Base-by-base conservation (phyloP, 2,888 invertebrate species). In the Lasioglossum lativentre region DNA sequence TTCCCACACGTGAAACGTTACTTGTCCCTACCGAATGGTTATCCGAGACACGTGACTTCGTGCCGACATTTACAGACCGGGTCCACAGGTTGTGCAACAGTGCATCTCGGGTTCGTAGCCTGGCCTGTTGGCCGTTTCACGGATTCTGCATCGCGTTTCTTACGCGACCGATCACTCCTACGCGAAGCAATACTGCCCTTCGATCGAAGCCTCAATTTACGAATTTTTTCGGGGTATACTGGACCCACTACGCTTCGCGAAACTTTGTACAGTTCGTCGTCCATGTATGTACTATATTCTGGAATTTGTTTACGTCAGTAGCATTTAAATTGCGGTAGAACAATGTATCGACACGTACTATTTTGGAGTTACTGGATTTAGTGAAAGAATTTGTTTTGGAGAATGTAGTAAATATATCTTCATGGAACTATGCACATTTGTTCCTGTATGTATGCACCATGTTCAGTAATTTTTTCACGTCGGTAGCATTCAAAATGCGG, bases 61-160 rank as follows among this genome's bases (percentile, higher is more conserved):
- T 38, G 68, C 38, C 38, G 68, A 68, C 68, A 38, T 68, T 72
- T 72, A 72, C 40, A 72, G 72, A 45, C n/a, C 38, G 27, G 38
- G 68, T 68, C 40, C 72, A 72, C 45, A 72, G 72, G 71, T 59
- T 56, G 83, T 47, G 34, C 47, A 47, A 68, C 68, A 63, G 63
- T 63, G 63, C 63, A 63, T 63, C 63, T 63, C 63, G 30, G 63
- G 19, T 8, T 30, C 63, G 30, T 30, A 34, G 63, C 0, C 19
- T 63, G 63, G 30, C 30, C 63, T 19, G 63, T 63, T n/a, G 30
- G 30, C 30, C 63, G 63, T 63, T 56, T 63, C 30, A 34, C 30
- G 6, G 30, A 63, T 19, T 63, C 63, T 14, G 63, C 63, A 19
- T 1, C 63, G 63, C 63, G 63, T 63, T 63, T 63, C 63, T 63